Percentiles rank a stretch among this genome's conserved stretches.
These are phyloP conservation scores for Acyrthosiphon pisum DNA, from an alignment of 1,140 invertebrate genomes.

Conservation along the genomic window DNA sequence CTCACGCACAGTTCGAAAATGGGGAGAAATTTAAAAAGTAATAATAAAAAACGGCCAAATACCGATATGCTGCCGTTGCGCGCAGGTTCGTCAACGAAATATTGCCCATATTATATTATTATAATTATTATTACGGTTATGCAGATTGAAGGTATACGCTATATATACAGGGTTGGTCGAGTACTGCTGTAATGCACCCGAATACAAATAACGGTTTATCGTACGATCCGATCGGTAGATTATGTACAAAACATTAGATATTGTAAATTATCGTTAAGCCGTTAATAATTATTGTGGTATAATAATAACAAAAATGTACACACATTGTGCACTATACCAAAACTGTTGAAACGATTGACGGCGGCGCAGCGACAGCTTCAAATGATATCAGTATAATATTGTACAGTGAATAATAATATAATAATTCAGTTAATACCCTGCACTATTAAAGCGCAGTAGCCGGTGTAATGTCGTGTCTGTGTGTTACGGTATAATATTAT, in stretches of 20 bases:
- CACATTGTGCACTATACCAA: not conserved
- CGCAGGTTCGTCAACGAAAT: conserved; percentile 39
- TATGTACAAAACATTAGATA: not conserved
- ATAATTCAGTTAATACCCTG: no score
- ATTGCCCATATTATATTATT: not conserved
- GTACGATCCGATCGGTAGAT: not conserved
- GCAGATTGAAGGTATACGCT: not conserved
- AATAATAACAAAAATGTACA: not conserved
- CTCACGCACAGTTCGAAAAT: not conserved
- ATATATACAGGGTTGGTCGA: not conserved
- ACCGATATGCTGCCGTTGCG: not conserved
- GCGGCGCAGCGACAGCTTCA: not conserved
- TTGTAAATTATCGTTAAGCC: not conserved
- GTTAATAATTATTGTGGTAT: not conserved
- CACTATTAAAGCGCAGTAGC: no score
- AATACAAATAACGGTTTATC: not conserved
- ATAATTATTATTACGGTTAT: not conserved
- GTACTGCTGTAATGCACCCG: not conserved
- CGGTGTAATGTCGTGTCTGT: not conserved
- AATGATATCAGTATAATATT: not conserved
- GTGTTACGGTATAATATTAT: not conserved
- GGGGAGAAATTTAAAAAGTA: conserved; percentile 22
- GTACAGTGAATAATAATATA: no score
- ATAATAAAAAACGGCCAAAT: conserved; percentile 24
- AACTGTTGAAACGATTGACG: not conserved